Conservation (phyloP, 2,888 invertebrate species). For the Tetrapedia diversipes region DNA sequence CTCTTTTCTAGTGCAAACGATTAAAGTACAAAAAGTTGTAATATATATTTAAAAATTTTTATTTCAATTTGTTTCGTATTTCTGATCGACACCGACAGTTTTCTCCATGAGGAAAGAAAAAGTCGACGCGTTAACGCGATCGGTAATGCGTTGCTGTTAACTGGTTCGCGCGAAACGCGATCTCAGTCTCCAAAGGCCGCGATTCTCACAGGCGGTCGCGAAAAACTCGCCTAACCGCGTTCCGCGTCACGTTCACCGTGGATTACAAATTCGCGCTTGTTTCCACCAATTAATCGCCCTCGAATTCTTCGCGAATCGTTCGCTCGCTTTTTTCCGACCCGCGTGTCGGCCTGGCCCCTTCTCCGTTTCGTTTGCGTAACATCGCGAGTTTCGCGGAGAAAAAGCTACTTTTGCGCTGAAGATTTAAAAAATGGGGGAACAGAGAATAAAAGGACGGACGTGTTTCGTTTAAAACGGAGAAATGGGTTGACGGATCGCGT, state of each 20-base stretch:
- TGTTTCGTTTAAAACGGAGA: constrained; percentile 17
- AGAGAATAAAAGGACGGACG: not conserved
- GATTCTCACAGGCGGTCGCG: constrained; percentile 26
- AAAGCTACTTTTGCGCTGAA: too few relatives aligned
- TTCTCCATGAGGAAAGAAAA: too few relatives aligned
- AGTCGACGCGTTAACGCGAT: constrained; percentile 3
- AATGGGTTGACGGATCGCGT: constrained; percentile 28
- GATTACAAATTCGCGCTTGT: constrained; percentile 28
- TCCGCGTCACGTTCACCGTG: constrained; percentile 10
- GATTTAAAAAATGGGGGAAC: too few relatives aligned
- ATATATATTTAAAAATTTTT: too few relatives aligned
- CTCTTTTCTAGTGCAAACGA: too few relatives aligned
- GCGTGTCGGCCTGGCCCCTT: too few relatives aligned
- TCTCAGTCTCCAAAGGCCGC: constrained; percentile 14
- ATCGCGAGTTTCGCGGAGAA: not conserved
- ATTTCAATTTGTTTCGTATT: too few relatives aligned
- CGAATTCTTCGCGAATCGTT: constrained; percentile 6
- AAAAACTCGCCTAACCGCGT: constrained; percentile 24
- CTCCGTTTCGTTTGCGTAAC: not conserved
- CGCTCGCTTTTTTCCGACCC: not conserved
- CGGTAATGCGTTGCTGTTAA: constrained; percentile 17
- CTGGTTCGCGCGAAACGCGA: constrained; percentile 36
- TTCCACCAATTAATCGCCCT: constrained; percentile 20
- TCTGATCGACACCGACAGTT: too few relatives aligned
- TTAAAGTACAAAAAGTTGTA: too few relatives aligned